phyloP scores from a whole-genome alignment of 2,888 invertebrate genomes.

The Ophion ellenae region DNA sequence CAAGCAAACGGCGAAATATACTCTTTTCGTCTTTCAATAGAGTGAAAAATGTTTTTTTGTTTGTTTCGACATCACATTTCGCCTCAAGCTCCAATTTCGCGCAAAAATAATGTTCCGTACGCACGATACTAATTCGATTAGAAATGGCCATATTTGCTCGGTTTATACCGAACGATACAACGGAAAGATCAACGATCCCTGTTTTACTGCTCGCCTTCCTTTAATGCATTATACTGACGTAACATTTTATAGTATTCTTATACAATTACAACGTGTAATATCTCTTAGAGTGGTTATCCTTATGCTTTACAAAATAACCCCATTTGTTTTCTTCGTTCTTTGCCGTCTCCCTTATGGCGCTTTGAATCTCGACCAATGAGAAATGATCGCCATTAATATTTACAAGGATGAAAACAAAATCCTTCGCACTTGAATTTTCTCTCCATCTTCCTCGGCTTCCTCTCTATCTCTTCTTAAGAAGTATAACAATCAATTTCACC shows the following conservation, averaged over 20 bases:
- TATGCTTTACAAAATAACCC: constrained; percentile 68
- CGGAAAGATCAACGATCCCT: constrained; percentile 75
- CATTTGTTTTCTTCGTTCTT: constrained; percentile 69
- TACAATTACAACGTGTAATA: constrained; percentile 81
- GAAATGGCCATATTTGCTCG: constrained; percentile 18
- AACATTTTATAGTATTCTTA: constrained; percentile 81
- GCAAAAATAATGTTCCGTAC: not conserved
- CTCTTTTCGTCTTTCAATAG: not conserved
- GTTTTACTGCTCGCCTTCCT: constrained; percentile 68
- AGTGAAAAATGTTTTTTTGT: not conserved
- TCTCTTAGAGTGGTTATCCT: constrained; percentile 76
- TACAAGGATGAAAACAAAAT: constrained; percentile 63
- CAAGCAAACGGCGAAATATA: no score
- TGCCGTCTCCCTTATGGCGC: constrained; percentile 41
- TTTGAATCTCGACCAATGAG: constrained; percentile 51
- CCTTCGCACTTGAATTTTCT: constrained; percentile 14
- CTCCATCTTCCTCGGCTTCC: constrained; percentile 5
- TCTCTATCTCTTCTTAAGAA: constrained; percentile 22
- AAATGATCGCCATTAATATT: constrained; percentile 52
- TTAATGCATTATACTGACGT: constrained; percentile 78
- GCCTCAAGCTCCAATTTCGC: not conserved
- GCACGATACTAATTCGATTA: not conserved
- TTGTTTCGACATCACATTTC: not conserved
- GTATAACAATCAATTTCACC: constrained; percentile 20
- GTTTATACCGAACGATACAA: constrained; percentile 65